Conservation (phyloP, 2,113 vertebrate species). For the Heterochromis multidens region DNA sequence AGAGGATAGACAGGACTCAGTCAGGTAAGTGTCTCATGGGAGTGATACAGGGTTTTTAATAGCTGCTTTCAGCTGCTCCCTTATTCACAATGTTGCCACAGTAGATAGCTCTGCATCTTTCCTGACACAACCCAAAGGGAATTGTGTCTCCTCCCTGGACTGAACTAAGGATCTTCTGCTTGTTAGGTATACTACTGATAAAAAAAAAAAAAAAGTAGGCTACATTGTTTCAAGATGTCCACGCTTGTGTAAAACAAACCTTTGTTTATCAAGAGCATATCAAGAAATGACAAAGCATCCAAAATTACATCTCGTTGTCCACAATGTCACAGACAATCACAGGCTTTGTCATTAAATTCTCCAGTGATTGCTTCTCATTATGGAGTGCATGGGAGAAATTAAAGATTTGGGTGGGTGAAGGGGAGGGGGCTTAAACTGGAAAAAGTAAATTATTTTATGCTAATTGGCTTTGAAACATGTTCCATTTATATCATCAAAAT, state of each 20-base stretch:
- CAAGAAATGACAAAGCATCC: background rate
- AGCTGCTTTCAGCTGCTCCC: background rate
- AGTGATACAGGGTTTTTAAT: background rate
- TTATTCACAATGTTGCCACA: background rate
- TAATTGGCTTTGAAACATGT: slow-evolving; percentile 52
- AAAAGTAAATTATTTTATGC: slow-evolving; percentile 34
- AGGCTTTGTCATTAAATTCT: background rate
- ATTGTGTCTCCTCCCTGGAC: background rate
- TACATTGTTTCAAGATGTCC: background rate
- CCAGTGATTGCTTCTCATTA: background rate
- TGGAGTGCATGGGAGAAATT: background rate
- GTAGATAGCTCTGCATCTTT: background rate
- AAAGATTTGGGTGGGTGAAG: background rate
- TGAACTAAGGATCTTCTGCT: background rate
- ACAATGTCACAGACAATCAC: slow-evolving; percentile 24
- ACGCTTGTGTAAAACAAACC: background rate
- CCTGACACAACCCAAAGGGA: background rate
- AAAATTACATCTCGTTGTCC: background rate
- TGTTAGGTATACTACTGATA: background rate
- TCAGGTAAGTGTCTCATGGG: background rate
- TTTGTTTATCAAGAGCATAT: background rate
- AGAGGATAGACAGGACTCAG: slow-evolving; percentile 53
- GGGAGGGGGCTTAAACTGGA: background rate
- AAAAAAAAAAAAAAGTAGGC: background rate
- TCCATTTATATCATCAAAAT: slow-evolving; percentile 59